These are phyloP conservation scores for Gobio occitaniae DNA, from an alignment of 2,797 vertebrate genomes.

Conservation along the genomic window DNA sequence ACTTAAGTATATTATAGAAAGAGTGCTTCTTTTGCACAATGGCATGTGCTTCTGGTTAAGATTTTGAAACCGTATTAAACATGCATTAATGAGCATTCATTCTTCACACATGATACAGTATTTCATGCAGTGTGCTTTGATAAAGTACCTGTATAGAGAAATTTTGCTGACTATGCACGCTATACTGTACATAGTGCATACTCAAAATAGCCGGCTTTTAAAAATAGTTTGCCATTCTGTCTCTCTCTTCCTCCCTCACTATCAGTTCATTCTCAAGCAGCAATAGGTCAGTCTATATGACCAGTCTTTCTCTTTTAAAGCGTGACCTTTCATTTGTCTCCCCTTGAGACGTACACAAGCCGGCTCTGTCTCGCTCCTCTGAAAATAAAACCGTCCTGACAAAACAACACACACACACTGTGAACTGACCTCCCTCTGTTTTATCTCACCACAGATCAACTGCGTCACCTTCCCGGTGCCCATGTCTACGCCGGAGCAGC, in stretches of 20 bases:
- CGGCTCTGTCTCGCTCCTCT: background rate
- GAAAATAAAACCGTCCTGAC: conserved; percentile 21
- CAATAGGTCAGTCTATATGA: conserved; percentile 54
- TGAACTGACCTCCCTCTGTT: conserved; percentile 28
- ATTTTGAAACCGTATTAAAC: background rate
- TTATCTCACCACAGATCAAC: conserved; percentile 84
- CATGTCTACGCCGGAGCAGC: conserved; percentile 90
- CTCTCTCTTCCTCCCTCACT: conserved; percentile 10
- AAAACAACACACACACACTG: background rate
- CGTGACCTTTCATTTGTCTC: conserved; percentile 58
- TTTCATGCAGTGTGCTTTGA: background rate
- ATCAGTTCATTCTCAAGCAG: conserved; percentile 24
- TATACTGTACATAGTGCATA: background rate
- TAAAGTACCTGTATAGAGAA: background rate
- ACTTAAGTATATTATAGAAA: background rate
- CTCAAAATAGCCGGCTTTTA: background rate
- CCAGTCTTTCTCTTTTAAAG: conserved; percentile 52
- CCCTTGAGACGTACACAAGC: conserved; percentile 6
- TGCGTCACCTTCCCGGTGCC: conserved; percentile 95
- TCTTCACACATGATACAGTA: background rate
- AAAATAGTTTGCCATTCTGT: background rate
- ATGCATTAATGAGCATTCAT: background rate
- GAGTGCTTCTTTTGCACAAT: background rate
- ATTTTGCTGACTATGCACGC: background rate
- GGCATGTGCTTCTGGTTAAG: background rate